A percentile compares a stretch with the other conserved stretches of the same genome.
phyloP scores from a whole-genome alignment of 2,113 vertebrate genomes.

The Excalfactoria chinensis region DNA sequence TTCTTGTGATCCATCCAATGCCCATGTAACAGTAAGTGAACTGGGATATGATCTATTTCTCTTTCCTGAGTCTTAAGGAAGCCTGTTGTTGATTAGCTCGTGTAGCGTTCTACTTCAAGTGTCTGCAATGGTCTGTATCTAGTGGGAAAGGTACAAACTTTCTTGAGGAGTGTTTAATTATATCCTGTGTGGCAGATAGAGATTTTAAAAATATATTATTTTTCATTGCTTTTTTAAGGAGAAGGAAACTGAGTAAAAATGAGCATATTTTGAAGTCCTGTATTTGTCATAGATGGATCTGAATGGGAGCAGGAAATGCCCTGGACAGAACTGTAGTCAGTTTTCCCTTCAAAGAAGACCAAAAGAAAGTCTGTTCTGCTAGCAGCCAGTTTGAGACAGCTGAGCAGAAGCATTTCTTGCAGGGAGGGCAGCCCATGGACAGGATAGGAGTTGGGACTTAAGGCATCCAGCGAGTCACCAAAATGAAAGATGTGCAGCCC shows the following conservation, averaged over 20 bases:
- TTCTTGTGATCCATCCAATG: not conserved
- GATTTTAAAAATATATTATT: too few species aligned
- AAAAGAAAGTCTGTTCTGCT: not conserved
- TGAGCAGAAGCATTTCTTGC: not conserved
- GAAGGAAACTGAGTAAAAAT: not conserved
- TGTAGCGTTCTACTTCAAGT: not conserved
- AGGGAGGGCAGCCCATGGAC: not conserved
- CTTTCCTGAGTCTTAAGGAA: not conserved
- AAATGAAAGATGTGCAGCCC: not conserved
- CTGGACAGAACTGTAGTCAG: not conserved
- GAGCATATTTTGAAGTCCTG: not conserved
- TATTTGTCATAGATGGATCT: not conserved
- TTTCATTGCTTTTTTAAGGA: not conserved
- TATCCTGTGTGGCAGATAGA: not conserved
- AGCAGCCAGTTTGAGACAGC: not conserved
- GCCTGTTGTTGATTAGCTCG: not conserved
- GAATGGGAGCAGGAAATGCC: not conserved
- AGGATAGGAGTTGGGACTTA: not conserved
- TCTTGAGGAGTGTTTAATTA: not conserved
- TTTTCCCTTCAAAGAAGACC: not conserved
- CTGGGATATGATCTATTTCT: not conserved
- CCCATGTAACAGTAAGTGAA: not conserved
- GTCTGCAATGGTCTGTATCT: not conserved
- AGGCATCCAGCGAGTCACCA: rapidly evolving
- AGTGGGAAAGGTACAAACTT: not conserved